Evolutionary conservation across 2,888 invertebrate genomes (phyloP).

Genomic region (Chydorus sphaericus): DNA sequence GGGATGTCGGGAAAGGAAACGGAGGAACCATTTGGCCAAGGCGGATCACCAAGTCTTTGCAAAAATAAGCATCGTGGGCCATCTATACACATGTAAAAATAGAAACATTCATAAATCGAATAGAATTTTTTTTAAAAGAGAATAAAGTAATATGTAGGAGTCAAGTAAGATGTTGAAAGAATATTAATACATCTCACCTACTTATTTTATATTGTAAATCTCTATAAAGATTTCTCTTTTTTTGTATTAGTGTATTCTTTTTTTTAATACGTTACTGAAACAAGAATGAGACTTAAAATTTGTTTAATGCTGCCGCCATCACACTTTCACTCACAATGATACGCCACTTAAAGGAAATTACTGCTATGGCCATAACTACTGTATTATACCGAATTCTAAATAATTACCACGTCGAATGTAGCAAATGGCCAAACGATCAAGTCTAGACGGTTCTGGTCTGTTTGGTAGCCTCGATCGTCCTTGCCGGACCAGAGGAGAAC

Average conservation of each 20-base stretch:
- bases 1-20: slow-evolving; percentile 17
- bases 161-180: neutral
- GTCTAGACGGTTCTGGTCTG: slow-evolving; percentile 7
- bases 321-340: too few species aligned
- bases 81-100: slow-evolving; percentile 10
- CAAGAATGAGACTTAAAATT: too few species aligned
- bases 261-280: too few species aligned
- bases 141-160: neutral
- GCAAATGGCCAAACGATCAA: slow-evolving; percentile 11
- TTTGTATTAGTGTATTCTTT: too few species aligned
- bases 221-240: too few species aligned
- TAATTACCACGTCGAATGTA: slow-evolving; percentile 9
- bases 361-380: too few species aligned
- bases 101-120: neutral
- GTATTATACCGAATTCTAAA: too few species aligned
- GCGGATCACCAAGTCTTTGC: slow-evolving; percentile 15
- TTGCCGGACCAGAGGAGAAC: slow-evolving; percentile 12
- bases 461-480: slow-evolving; percentile 1
- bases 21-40: slow-evolving; percentile 10
- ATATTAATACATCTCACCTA: too few species aligned
- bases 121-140: neutral
- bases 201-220: too few species aligned
- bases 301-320: too few species aligned
- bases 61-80: slow-evolving; percentile 19
- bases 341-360: too few species aligned